Conservation (phyloP, 2,888 invertebrate genomes). For the Cosmia trapezina region DNA sequence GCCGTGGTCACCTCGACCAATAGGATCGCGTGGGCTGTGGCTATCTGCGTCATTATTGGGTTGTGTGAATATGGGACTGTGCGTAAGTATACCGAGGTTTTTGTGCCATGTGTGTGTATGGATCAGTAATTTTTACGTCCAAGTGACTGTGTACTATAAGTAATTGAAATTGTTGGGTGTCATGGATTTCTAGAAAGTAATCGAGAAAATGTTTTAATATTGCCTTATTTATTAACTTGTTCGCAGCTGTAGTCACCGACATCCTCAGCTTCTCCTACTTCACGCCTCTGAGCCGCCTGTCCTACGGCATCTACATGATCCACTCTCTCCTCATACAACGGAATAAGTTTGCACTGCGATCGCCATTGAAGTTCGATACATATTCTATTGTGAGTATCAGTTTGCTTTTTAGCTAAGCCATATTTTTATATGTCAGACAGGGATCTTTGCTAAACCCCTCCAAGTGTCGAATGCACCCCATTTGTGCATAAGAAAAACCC, state of each 20-base stretch:
- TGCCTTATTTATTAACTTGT: too few relatives aligned
- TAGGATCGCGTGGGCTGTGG: slow-evolving; percentile 63
- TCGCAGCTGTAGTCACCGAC: slow-evolving; percentile 46
- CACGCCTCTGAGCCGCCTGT: slow-evolving; percentile 56
- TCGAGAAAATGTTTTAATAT: too few relatives aligned
- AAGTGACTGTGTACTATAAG: too few relatives aligned
- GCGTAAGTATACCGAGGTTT: slow-evolving; percentile 60
- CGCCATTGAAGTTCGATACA: slow-evolving; percentile 27
- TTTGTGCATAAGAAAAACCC: too few relatives aligned
- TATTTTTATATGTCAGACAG: too few relatives aligned
- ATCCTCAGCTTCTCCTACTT: slow-evolving; percentile 44
- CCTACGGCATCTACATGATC: slow-evolving; percentile 60
- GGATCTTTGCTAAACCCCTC: too few relatives aligned
- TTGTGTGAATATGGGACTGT: slow-evolving; percentile 70
- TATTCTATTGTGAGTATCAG: slow-evolving; percentile 48
- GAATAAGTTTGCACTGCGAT: slow-evolving; percentile 24
- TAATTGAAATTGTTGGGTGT: too few relatives aligned
- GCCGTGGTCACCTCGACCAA: slow-evolving; percentile 56
- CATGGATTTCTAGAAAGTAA: too few relatives aligned
- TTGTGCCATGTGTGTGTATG: too few relatives aligned
- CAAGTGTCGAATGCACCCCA: too few relatives aligned
- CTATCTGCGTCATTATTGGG: slow-evolving; percentile 61
- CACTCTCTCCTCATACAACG: slow-evolving; percentile 55
- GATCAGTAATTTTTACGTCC: too few relatives aligned
- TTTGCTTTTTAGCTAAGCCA: not conserved